A percentile compares a stretch with the other conserved stretches of the same genome.
These are phyloP conservation scores for Sarcophaga rosellei DNA, from an alignment of 2,888 invertebrate species.

Conservation along the genomic window DNA sequence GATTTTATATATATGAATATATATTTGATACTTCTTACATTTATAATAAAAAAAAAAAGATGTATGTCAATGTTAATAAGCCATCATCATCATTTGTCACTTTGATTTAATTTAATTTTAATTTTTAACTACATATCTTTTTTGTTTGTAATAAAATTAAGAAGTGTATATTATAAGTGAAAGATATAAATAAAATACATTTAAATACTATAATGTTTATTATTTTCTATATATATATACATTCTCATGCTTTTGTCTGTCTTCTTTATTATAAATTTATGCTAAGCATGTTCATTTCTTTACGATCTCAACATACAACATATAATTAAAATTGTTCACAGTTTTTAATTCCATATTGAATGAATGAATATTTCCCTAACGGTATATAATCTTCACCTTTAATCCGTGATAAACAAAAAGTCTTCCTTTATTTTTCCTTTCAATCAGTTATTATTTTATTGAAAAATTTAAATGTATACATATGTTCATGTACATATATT, in stretches of 20 bases:
- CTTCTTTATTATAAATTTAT: not conserved
- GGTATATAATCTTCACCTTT: too few relatives aligned
- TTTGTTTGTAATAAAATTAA: conserved; percentile 59
- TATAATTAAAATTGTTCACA: too few relatives aligned
- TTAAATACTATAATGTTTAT: conserved; percentile 65
- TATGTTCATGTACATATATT: not conserved
- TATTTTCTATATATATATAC: conserved; percentile 18
- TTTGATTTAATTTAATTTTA: conserved; percentile 50
- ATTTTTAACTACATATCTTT: conserved; percentile 8
- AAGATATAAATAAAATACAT: conserved; percentile 67
- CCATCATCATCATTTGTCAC: conserved; percentile 53
- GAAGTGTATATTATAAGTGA: conserved; percentile 71
- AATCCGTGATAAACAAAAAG: too few relatives aligned
- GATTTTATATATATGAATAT: conserved; percentile 39
- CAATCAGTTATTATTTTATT: too few relatives aligned
- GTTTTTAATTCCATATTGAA: too few relatives aligned
- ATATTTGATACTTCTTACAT: conserved; percentile 41
- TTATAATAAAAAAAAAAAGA: conserved; percentile 24
- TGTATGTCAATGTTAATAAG: not conserved
- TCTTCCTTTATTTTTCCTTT: too few relatives aligned
- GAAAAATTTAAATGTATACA: too few relatives aligned
- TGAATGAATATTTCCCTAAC: too few relatives aligned
- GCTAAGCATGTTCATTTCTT: not conserved
- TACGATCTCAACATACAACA: not conserved
- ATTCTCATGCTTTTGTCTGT: not conserved